phyloP scores from a whole-genome alignment of 2,113 vertebrate species.

The Gracilinanus agilis region DNA sequence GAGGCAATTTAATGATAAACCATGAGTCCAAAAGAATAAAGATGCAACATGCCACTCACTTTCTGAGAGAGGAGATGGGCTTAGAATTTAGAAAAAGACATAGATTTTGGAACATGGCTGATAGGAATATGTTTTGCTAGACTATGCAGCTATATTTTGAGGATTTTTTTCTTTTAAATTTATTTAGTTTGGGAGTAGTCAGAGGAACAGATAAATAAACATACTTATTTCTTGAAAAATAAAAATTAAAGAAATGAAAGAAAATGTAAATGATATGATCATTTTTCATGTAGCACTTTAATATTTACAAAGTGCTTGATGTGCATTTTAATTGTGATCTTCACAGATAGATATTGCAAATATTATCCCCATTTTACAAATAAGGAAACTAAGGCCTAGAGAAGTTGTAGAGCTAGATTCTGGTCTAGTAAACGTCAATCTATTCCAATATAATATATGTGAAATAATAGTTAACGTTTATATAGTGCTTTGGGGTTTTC shows the following conservation, averaged over 20 bases:
- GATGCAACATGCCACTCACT: neutral
- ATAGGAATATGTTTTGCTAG: neutral
- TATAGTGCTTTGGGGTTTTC: neutral
- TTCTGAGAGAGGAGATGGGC: neutral
- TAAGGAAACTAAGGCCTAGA: neutral
- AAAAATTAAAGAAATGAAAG: neutral
- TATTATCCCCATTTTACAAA: neutral
- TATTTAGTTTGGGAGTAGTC: neutral
- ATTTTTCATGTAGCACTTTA: neutral
- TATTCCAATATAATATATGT: neutral
- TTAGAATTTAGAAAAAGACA: neutral
- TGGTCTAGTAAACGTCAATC: no score
- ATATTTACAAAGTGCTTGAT: neutral
- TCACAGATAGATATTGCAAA: neutral
- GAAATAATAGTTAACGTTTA: neutral
- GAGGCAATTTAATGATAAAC: neutral
- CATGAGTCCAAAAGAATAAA: neutral
- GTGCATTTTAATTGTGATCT: neutral
- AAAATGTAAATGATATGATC: neutral
- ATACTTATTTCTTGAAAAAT: neutral
- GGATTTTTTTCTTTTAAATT: neutral
- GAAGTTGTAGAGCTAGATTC: no score
- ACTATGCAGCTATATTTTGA: neutral
- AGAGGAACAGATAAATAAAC: neutral
- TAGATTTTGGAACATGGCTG: neutral